A percentile compares a stretch with the other conserved stretches of the same genome.
phyloP scores from a whole-genome alignment of 2,797 vertebrate species.

The Megalops cyprinoides region DNA sequence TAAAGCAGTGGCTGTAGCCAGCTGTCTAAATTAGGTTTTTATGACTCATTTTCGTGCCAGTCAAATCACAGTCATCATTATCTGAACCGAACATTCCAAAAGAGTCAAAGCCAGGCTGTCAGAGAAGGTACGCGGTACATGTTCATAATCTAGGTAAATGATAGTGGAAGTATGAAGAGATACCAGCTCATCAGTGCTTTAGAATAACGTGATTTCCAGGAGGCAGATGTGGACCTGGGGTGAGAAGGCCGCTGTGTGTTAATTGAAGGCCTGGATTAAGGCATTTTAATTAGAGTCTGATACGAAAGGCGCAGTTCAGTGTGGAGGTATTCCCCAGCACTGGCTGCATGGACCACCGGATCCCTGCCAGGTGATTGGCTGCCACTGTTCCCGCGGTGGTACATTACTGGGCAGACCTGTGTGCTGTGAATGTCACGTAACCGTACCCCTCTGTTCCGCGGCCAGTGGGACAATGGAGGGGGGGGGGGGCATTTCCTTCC shows the following conservation, averaged over 20 bases:
- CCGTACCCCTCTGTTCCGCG: conserved; percentile 7
- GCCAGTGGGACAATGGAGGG: conserved; percentile 30
- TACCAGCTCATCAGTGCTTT: neutral
- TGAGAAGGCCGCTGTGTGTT: no score
- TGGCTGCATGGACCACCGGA: neutral
- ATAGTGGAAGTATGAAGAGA: neutral
- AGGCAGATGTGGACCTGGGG: no score
- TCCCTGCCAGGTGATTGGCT: neutral
- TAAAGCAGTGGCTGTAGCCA: neutral
- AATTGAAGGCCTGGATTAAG: no score
- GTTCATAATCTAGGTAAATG: neutral
- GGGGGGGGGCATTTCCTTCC: conserved; percentile 34
- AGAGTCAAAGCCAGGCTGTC: neutral
- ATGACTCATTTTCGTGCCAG: neutral
- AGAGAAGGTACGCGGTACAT: neutral
- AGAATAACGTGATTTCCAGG: no score
- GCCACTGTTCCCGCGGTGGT: neutral
- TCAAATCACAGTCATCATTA: neutral
- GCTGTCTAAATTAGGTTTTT: neutral
- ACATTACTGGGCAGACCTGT: neutral
- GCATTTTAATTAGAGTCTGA: conserved; percentile 15
- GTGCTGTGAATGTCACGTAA: conserved; percentile 11
- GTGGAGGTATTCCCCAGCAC: no score
- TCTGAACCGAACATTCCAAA: neutral
- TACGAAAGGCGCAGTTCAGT: neutral